These are phyloP conservation scores for Xenopus laevis DNA, from an alignment of 2,113 vertebrate genomes.

Conservation along the genomic window DNA sequence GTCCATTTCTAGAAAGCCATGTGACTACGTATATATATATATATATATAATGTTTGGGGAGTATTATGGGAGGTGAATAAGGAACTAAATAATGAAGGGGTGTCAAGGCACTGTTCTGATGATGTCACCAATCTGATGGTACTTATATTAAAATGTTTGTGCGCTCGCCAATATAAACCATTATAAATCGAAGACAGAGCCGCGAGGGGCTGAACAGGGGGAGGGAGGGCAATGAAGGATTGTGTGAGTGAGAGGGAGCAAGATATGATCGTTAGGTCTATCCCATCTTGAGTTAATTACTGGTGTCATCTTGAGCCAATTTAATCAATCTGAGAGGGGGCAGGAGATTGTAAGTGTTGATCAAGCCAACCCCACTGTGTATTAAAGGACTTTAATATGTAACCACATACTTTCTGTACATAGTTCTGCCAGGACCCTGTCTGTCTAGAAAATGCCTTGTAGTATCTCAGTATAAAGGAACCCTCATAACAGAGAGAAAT, in stretches of 20 bases:
- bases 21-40: slow-evolving; percentile 37
- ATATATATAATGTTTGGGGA: slow-evolving; percentile 2
- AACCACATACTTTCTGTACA: no score
- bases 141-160: slow-evolving; percentile 91
- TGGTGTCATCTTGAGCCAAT: slow-evolving; percentile 99
- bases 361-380: slow-evolving; percentile 68
- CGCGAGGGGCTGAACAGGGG: slow-evolving; percentile 84
- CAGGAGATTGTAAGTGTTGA: slow-evolving; percentile 83
- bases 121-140: slow-evolving; percentile 91
- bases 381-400: background rate
- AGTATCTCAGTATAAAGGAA: no score
- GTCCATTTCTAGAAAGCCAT: slow-evolving; percentile 58
- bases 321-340: slow-evolving; percentile 92
- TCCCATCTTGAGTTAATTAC: slow-evolving; percentile 99
- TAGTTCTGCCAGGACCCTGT: no score
- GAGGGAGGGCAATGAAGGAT: slow-evolving; percentile 76
- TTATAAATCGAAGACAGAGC: slow-evolving; percentile 92
- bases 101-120: slow-evolving; percentile 65
- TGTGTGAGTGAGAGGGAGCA: slow-evolving; percentile 67
- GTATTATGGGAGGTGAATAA: slow-evolving; percentile 1
- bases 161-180: slow-evolving; percentile 96
- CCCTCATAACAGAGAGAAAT: no score
- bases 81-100: background rate
- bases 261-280: slow-evolving; percentile 97
- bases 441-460: no score